Evolutionary conservation across 2,113 vertebrate genomes (phyloP), one percentile per base, ranked within the genome.

Genomic region (Lepidothrix coronata): DNA sequence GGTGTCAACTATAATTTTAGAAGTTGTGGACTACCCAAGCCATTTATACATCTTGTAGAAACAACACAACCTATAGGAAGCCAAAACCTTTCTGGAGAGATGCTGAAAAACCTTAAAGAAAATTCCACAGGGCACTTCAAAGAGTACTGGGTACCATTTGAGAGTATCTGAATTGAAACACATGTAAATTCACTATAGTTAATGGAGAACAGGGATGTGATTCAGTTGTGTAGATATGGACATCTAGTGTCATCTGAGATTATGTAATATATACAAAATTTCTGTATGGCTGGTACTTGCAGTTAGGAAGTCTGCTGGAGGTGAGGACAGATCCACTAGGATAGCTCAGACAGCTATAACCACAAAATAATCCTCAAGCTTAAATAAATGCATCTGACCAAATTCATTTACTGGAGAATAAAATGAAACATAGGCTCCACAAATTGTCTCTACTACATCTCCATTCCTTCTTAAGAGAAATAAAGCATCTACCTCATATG

Each of bases 21-120:
- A 63, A 77, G 14, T 8, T 80, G 5, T 49, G 43, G 28, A 15
- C 19, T 83, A 30, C 24, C 33, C 30, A 76, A 55, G 12, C 4
- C 11, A 39, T 35, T 22, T 31, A 41, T 27, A 33, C 6, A 58
- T 6, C 22, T 46, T 6, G 4, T 28, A 83, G 37, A 68, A 76
- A 46, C 12, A 2, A 54, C 33, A 81, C 4, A 88, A 70, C 11
- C 31, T 59, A 6, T 59, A 35, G 14, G 22, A 94, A 84, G 8
- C 0, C 25, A 54, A 49, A 31, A 5, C 0, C 13, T 5, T 55
- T 55, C 39, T 70, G 37, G 2, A 61, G 15, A 48, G 1, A 8
- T 52, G 14, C 12, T 81, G 28, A 59, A 57, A 71, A 84, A 41
- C 20, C 14, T 37, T 71, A 13, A 44, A 11, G 15, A 57, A 77